These are phyloP conservation scores for Drosophila bocqueti DNA, from an alignment of 1,140 invertebrate species.

Conservation along the genomic window DNA sequence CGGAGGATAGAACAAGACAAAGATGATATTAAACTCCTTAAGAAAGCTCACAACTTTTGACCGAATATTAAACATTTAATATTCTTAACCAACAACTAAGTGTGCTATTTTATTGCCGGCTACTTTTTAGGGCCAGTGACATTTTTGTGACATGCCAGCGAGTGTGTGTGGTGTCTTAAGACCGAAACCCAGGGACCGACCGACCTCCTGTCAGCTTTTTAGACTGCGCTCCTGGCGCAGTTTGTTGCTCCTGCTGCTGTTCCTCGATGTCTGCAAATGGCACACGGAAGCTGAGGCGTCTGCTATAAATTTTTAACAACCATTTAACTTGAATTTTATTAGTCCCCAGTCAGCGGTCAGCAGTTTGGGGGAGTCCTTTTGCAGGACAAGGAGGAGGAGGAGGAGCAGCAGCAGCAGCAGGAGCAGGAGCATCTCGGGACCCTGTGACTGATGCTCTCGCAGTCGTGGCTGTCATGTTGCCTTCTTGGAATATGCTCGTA, in stretches of 20 bases:
- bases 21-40: too few relatives aligned
- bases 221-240: constrained; percentile 3
- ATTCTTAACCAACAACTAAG: constrained; percentile 2
- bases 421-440: neutral
- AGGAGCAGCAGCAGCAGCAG: neutral
- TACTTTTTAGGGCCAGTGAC: constrained; percentile 6
- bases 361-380: neutral
- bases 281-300: constrained; percentile 49
- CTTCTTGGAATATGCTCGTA: constrained; percentile 43
- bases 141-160: constrained; percentile 5
- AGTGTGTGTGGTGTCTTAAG: neutral
- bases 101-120: constrained; percentile 1
- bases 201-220: constrained; percentile 18
- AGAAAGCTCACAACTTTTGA: too few relatives aligned
- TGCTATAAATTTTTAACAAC: constrained; percentile 83
- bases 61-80: constrained; percentile 3
- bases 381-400: too few relatives aligned
- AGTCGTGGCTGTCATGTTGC: constrained; percentile 31
- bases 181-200: neutral
- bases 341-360: constrained; percentile 67
- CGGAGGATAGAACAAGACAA: too few relatives aligned
- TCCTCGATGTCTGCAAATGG: constrained; percentile 26
- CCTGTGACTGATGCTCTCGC: constrained; percentile 20
- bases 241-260: constrained; percentile 4
- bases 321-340: constrained; percentile 84